These are phyloP conservation scores for Autographa pulchrina DNA, from an alignment of 2,888 invertebrate species.

Conservation along the genomic window DNA sequence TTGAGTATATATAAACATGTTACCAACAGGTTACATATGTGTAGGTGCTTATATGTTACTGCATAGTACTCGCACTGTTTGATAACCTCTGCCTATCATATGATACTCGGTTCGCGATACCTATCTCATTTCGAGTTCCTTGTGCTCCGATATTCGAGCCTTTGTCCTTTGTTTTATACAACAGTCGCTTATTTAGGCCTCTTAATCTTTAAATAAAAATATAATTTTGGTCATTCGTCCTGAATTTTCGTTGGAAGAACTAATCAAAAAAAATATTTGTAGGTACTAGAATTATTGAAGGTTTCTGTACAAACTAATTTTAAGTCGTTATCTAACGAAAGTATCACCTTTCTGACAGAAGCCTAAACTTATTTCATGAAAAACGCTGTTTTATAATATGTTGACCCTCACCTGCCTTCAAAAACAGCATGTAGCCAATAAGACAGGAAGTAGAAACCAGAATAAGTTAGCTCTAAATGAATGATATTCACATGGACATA, in stretches of 20 bases:
- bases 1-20: too few species aligned
- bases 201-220: too few species aligned
- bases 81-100: constrained; percentile 46
- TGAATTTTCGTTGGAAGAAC: too few species aligned
- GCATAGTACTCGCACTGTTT: neutral
- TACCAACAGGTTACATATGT: too few species aligned
- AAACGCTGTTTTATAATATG: neutral
- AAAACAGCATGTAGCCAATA: neutral
- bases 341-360: constrained; percentile 29
- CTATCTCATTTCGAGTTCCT: constrained; percentile 36
- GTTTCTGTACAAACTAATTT: too few species aligned
- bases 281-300: too few species aligned
- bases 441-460: neutral
- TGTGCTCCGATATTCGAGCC: constrained; percentile 24
- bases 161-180: constrained; percentile 29
- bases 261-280: too few species aligned
- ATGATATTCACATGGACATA: neutral
- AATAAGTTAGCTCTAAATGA: neutral
- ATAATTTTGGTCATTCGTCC: too few species aligned
- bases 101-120: constrained; percentile 30
- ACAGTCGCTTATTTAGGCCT: neutral
- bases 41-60: constrained; percentile 5
- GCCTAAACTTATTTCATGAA: constrained; percentile 8
- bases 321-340: neutral
- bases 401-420: neutral